Evolutionary conservation across 2,113 vertebrate genomes (phyloP).

Genomic region (Rhinichthys klamathensis): DNA sequence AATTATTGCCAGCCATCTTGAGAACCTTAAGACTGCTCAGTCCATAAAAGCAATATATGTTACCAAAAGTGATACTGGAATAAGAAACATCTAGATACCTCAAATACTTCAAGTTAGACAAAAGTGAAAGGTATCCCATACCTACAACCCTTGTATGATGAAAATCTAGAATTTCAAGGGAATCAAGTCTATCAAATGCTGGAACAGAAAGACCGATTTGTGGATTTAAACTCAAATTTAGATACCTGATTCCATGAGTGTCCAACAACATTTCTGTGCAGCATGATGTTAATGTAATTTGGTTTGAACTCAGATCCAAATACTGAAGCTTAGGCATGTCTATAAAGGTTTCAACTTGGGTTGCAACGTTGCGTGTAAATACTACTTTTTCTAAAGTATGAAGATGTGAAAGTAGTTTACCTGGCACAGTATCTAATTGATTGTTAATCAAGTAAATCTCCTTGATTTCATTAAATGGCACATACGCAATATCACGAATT

Average conservation of each 20-base stretch:
- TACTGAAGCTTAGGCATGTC: constrained; percentile 64
- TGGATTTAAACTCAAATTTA: constrained; percentile 78
- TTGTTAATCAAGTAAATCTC: constrained; percentile 63
- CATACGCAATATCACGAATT: neutral
- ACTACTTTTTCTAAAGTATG: constrained; percentile 69
- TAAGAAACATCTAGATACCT: constrained; percentile 79
- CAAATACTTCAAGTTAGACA: constrained; percentile 55
- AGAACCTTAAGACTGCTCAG: constrained; percentile 71
- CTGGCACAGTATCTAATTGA: constrained; percentile 38
- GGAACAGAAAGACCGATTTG: constrained; percentile 50
- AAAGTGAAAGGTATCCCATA: constrained; percentile 61
- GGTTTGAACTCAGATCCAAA: constrained; percentile 74
- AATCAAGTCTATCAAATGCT: constrained; percentile 62
- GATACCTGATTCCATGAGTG: constrained; percentile 59
- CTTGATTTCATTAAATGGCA: constrained; percentile 58
- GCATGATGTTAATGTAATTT: constrained; percentile 53
- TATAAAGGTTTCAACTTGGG: neutral
- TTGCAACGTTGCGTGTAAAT: constrained; percentile 59
- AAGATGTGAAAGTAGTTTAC: constrained; percentile 44
- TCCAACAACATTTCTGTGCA: constrained; percentile 56
- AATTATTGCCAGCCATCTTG: constrained; percentile 77
- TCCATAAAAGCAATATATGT: constrained; percentile 66
- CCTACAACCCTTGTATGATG: constrained; percentile 59
- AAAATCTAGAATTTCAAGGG: constrained; percentile 73
- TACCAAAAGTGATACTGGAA: constrained; percentile 61